Percentiles rank a stretch among this genome's conserved stretches.
Conservation (phyloP, 2,888 invertebrate species). For the Schizaphis graminum region DNA sequence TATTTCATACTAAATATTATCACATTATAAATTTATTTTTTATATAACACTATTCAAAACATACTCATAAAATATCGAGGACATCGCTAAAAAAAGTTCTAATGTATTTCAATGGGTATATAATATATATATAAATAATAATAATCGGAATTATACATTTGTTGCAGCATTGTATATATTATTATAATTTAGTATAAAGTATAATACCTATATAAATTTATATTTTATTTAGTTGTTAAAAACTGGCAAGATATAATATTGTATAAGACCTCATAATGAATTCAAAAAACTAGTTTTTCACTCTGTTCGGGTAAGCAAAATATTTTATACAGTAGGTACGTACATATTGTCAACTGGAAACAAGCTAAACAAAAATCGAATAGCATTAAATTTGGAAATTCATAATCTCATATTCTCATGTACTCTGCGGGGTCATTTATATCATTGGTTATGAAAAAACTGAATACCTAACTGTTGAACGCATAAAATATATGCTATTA, state of each 20-base stretch:
- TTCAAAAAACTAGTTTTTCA: slow-evolving; percentile 49
- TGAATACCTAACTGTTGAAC: not conserved
- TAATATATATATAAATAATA: not conserved
- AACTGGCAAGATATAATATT: not conserved
- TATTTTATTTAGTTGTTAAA: slow-evolving; percentile 28
- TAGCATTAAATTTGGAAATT: not conserved
- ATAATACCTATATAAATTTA: not conserved
- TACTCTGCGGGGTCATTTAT: not conserved
- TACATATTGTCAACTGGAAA: slow-evolving; percentile 16
- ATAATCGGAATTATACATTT: not conserved
- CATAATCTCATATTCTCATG: not conserved
- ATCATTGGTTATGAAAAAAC: not conserved
- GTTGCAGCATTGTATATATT: not conserved
- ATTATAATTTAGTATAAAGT: not conserved
- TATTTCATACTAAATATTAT: slow-evolving; percentile 11
- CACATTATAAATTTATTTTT: not conserved
- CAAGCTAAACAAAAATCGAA: not conserved
- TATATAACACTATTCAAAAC: not conserved
- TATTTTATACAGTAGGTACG: not conserved
- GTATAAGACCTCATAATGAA: not conserved
- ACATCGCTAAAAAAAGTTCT: slow-evolving; percentile 6
- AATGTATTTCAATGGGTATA: not conserved
- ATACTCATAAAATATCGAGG: not conserved
- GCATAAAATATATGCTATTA: not conserved
- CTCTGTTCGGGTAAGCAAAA: slow-evolving; percentile 3